These are phyloP conservation scores for Platyscapa corneri DNA, from an alignment of 1,140 invertebrate genomes.

Conservation along the genomic window DNA sequence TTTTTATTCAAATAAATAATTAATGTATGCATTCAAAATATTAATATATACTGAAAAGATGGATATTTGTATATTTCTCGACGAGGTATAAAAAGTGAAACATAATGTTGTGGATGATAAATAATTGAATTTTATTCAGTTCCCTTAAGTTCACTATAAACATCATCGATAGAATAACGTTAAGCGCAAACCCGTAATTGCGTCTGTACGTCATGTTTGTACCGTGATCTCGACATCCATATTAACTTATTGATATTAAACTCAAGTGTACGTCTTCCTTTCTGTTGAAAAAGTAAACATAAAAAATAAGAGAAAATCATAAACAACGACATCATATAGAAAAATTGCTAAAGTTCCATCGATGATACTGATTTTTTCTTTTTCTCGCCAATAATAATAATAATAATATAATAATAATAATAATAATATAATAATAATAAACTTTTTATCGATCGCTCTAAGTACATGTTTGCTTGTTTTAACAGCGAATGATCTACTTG, in stretches of 20 bases:
- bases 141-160: conserved; percentile 46
- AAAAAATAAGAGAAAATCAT: conserved; percentile 34
- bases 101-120: conserved; percentile 56
- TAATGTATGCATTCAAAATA: too few species aligned
- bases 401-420: conserved; percentile 28
- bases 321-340: conserved; percentile 7
- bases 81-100: not conserved
- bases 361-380: conserved; percentile 40
- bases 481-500: conserved; percentile 30
- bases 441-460: conserved; percentile 41
- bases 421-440: conserved; percentile 41
- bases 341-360: conserved; percentile 38
- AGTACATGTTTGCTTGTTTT: conserved; percentile 47
- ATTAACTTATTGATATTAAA: conserved; percentile 20
- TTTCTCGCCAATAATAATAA: not conserved
- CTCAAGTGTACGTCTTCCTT: conserved; percentile 3
- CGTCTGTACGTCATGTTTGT: not conserved
- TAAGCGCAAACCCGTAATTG: not conserved
- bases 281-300: not conserved
- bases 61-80: not conserved
- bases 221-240: not conserved
- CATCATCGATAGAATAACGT: conserved; percentile 39
- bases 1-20: too few species aligned
- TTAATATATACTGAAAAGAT: too few species aligned
- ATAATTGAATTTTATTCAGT: conserved; percentile 66